These are phyloP conservation scores for Lacerta viridis DNA, from an alignment of 2,797 vertebrate genomes.

Conservation along the genomic window DNA sequence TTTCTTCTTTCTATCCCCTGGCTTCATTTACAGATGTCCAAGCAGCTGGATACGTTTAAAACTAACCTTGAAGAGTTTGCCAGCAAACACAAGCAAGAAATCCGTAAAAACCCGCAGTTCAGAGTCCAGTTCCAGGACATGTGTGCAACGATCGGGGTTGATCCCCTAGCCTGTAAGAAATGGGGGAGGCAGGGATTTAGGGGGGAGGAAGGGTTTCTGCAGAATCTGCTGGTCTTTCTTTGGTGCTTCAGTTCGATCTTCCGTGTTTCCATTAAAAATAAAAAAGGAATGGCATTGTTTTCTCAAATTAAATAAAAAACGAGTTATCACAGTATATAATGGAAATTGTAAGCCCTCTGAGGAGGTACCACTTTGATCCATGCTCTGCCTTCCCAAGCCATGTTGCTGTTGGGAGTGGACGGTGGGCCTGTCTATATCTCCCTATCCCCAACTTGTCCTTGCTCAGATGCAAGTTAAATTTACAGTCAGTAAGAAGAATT, in stretches of 20 bases:
- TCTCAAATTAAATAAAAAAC: background rate
- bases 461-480: background rate
- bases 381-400: background rate
- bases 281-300: background rate
- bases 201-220: background rate
- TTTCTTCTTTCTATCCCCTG: constrained; percentile 17
- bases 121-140: constrained; percentile 98
- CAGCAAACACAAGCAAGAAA: constrained; percentile 98
- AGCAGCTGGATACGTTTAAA: constrained; percentile 95
- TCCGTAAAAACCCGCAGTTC: constrained; percentile 91
- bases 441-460: background rate
- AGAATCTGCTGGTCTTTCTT: background rate
- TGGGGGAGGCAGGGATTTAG: background rate
- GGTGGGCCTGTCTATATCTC: background rate
- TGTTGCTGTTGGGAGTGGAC: background rate
- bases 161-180: constrained; percentile 93
- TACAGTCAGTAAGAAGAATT: background rate
- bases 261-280: background rate
- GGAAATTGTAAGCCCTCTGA: background rate
- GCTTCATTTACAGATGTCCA: constrained; percentile 90
- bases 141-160: constrained; percentile 97
- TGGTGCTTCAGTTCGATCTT: background rate
- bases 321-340: background rate
- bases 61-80: constrained; percentile 96
- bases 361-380: too few species aligned